Percentiles rank a stretch among this genome's conserved stretches.
phyloP scores from a whole-genome alignment of 2,888 invertebrate genomes.

The Apomyelois bistriatella region DNA sequence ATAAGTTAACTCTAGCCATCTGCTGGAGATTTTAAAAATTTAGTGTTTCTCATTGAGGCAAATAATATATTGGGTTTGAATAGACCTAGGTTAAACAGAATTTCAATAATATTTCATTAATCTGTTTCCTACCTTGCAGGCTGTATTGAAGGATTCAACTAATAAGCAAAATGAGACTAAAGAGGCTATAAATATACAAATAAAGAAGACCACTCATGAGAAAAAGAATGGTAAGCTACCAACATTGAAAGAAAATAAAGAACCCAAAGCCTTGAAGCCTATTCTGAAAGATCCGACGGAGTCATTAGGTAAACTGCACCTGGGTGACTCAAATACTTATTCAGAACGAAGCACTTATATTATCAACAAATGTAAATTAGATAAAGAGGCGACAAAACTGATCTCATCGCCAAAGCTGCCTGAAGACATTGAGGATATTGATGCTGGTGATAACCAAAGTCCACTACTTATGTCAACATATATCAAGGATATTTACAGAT shows the following conservation, averaged over 20 bases:
- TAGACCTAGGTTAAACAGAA: too few species aligned
- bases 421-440: conserved; percentile 84
- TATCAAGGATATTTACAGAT: conserved; percentile 92
- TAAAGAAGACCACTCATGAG: conserved; percentile 43
- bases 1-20: too few species aligned
- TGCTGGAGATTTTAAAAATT: too few species aligned
- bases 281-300: conserved; percentile 55
- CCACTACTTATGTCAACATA: conserved; percentile 91
- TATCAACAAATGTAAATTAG: conserved; percentile 27
- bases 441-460: conserved; percentile 85
- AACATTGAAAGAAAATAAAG: conserved; percentile 46
- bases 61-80: too few species aligned
- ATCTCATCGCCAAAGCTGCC: conserved; percentile 42
- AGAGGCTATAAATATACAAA: conserved; percentile 41
- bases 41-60: too few species aligned
- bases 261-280: conserved; percentile 40
- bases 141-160: conserved; percentile 47
- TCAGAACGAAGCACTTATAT: conserved; percentile 12
- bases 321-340: conserved; percentile 32
- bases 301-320: conserved; percentile 55
- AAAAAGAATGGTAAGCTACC: conserved; percentile 48
- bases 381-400: conserved; percentile 21
- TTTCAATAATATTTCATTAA: background rate
- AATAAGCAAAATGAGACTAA: conserved; percentile 49
- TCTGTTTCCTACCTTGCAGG: conserved; percentile 36